Evolutionary conservation across 2,888 invertebrate species (phyloP).

Genomic region (Catocala fraxini): DNA sequence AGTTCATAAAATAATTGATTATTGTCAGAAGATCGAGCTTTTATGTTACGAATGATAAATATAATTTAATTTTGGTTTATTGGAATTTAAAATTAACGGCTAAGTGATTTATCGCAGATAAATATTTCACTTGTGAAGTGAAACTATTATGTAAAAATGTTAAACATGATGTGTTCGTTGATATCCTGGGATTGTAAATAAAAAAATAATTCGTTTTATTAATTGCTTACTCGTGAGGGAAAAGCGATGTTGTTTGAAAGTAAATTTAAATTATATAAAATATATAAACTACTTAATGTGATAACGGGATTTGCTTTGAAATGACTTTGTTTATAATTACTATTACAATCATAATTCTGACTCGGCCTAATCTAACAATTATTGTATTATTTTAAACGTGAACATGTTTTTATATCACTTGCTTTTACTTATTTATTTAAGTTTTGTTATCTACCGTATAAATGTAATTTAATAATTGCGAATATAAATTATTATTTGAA

Average conservation of each 20-base stretch:
- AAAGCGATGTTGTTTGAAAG: slow-evolving; percentile 62
- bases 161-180: slow-evolving; percentile 35
- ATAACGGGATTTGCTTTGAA: slow-evolving; percentile 45
- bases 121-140: slow-evolving; percentile 52
- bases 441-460: neutral
- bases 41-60: slow-evolving; percentile 53
- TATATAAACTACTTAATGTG: slow-evolving; percentile 52
- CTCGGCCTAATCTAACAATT: slow-evolving; percentile 9
- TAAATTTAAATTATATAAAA: slow-evolving; percentile 54
- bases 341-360: neutral
- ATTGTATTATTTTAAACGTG: neutral
- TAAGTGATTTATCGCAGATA: slow-evolving; percentile 19
- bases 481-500: neutral
- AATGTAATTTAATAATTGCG: neutral
- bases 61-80: slow-evolving; percentile 37
- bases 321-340: slow-evolving; percentile 11
- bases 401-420: neutral
- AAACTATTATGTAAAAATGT: slow-evolving; percentile 24
- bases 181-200: slow-evolving; percentile 44
- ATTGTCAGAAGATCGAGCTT: slow-evolving; percentile 67
- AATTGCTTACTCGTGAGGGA: slow-evolving; percentile 38
- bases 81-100: slow-evolving; percentile 18
- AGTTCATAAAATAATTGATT: slow-evolving; percentile 50
- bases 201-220: slow-evolving; percentile 40
- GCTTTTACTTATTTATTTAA: neutral